phyloP scores from a whole-genome alignment of 1,140 invertebrate genomes.

The Mylabris phalerata region DNA sequence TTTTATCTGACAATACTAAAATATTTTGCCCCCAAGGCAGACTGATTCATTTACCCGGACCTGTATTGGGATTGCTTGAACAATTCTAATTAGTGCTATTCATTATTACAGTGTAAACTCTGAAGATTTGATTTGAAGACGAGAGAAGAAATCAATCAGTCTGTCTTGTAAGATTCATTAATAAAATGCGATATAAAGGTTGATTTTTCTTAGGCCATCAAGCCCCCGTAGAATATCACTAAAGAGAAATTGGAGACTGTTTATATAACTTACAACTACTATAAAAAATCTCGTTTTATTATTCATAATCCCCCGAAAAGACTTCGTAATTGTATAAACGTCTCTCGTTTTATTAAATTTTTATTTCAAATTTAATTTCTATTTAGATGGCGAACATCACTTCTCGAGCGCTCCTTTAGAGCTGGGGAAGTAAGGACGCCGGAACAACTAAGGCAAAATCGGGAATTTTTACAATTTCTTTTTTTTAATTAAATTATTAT shows the following conservation, averaged over 20 bases:
- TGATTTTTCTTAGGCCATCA: conserved; percentile 16
- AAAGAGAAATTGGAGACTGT: conserved; percentile 30
- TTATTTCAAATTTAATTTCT: conserved; percentile 6
- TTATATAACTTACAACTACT: conserved; percentile 32
- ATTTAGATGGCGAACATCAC: conserved; percentile 7
- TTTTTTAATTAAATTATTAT: conserved; percentile 3
- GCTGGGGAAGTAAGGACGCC: conserved; percentile 18
- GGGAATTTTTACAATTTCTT: conserved; percentile 22
- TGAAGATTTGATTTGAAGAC: too few relatives aligned
- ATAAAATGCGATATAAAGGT: neutral
- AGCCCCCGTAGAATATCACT: conserved; percentile 28
- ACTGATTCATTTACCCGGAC: too few relatives aligned
- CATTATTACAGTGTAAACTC: too few relatives aligned
- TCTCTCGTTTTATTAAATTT: neutral
- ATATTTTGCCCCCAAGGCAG: too few relatives aligned
- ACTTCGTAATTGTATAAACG: conserved; percentile 23
- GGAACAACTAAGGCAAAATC: conserved; percentile 38
- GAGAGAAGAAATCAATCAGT: neutral
- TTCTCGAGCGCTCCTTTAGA: conserved; percentile 4
- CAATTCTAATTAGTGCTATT: too few relatives aligned
- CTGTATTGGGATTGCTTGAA: too few relatives aligned
- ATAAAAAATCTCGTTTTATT: conserved; percentile 35
- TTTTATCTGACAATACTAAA: too few relatives aligned
- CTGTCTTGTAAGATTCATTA: neutral
- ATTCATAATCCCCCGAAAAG: conserved; percentile 22